Base-by-base conservation (phyloP, 1,140 invertebrate species). In the Polyergus mexicanus region DNA sequence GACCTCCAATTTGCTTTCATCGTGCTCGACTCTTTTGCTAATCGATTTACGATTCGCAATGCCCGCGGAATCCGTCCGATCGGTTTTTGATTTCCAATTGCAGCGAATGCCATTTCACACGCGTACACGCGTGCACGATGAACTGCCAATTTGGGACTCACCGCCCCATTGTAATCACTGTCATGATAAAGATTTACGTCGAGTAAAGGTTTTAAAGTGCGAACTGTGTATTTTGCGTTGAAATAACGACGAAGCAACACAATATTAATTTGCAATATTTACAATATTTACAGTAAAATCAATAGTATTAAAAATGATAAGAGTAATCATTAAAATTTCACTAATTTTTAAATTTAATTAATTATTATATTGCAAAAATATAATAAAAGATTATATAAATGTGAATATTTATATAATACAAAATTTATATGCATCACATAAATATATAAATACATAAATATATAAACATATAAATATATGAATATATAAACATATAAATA, bases 1-100 rank as follows among this genome's bases (percentile, higher is more conserved):
- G 85, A 83, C 75, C 72, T 86, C 85, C 88, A 89, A 89, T 89
- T 89, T 89, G 84, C 84, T 88, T 56, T 89, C 68, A 72, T 32
- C 84, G 77, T 77, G 47, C 13, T 77, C 83, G 74, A 77, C 80
- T 74, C 76, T 89, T 89, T 89, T 86, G 47, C 87, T 60, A 80
- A 44, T 77, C 75, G 71, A 76, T 62, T 44, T 44, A 54, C 83
- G 74, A 41, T 44, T 47, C 56, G 78, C 54, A 60, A 74, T 71
- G 71, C 78, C 54, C 28, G 28, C 54, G 68, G 68, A 83, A 74
- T 83, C 68, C 68, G 78, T 83, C 60, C 78, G 72, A 83, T 83
- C 68, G 78, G 38, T 74, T 74, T 83, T 72, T 72, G 68, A 83
- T 83, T 47, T 72, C 32, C 2, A 32, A 32, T 32, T 5, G 68